Conservation (phyloP, 2,888 invertebrate species). For the Capitulum mitella region DNA sequence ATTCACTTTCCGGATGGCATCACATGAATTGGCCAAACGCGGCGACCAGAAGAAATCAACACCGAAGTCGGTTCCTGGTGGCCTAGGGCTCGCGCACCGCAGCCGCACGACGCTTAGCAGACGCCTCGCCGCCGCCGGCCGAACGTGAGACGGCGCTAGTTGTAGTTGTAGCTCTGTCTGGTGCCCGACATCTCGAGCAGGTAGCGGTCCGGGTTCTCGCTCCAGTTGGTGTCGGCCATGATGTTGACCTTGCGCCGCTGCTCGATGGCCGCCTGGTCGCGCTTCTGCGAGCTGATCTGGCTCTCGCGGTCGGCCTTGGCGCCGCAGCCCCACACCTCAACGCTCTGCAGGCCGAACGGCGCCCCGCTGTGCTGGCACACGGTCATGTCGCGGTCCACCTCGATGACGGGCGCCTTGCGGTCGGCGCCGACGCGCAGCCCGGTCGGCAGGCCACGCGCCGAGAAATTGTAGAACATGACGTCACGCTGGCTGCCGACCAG, state of each 20-base stretch:
- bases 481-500: background rate
- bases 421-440: slow-evolving; percentile 75
- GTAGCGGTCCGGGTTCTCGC: slow-evolving; percentile 91
- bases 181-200: slow-evolving; percentile 74
- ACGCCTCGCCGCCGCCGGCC: no score
- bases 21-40: no score
- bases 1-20: no score
- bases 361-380: slow-evolving; percentile 59
- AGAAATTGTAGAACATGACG: slow-evolving; percentile 73
- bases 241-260: slow-evolving; percentile 75
- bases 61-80: no score
- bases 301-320: slow-evolving; percentile 61
- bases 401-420: slow-evolving; percentile 64
- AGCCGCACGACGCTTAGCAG: no score
- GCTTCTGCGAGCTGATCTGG: slow-evolving; percentile 81
- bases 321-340: slow-evolving; percentile 83
- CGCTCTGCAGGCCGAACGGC: slow-evolving; percentile 55
- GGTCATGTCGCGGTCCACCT: slow-evolving; percentile 67
- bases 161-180: slow-evolving; percentile 56
- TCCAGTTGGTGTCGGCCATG: slow-evolving; percentile 76
- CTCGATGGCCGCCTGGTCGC: slow-evolving; percentile 84
- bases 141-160: no score
- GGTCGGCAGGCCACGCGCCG: slow-evolving; percentile 73
- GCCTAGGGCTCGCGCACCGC: background rate
- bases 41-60: no score